phyloP scores from a whole-genome alignment of 2,113 vertebrate species.

The Ophiodon elongatus region DNA sequence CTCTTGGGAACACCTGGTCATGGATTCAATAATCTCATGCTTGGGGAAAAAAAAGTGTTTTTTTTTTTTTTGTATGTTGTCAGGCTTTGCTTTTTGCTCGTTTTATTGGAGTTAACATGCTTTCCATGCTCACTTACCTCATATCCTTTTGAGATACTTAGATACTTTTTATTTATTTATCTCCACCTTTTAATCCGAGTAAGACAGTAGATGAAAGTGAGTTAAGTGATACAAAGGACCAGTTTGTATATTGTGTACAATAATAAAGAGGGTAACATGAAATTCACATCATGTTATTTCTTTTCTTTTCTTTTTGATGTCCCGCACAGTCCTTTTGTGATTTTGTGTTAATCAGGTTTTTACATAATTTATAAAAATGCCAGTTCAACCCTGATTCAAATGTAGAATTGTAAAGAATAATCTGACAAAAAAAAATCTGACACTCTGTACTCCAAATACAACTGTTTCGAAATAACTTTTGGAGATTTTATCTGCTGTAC shows the following conservation, averaged over 20 bases:
- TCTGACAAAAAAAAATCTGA: slow-evolving; percentile 85
- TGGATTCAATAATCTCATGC: slow-evolving; percentile 72
- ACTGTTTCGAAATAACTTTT: slow-evolving; percentile 93
- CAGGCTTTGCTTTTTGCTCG: slow-evolving; percentile 68
- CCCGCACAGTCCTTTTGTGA: slow-evolving; percentile 81
- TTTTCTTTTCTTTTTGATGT: slow-evolving; percentile 56
- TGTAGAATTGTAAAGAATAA: slow-evolving; percentile 85
- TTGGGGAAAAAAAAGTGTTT: slow-evolving; percentile 71
- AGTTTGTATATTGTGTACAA: slow-evolving; percentile 97
- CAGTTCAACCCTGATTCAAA: slow-evolving; percentile 68
- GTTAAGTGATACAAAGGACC: slow-evolving; percentile 88
- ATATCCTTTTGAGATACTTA: slow-evolving; percentile 84
- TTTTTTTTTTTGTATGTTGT: slow-evolving; percentile 73
- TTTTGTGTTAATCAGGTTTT: slow-evolving; percentile 89
- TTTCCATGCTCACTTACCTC: slow-evolving; percentile 92
- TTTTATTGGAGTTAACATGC: slow-evolving; percentile 75
- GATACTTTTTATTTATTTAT: slow-evolving; percentile 91
- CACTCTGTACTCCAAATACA: slow-evolving; percentile 91
- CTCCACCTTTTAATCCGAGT: slow-evolving; percentile 91
- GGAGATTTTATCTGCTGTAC: slow-evolving; percentile 98
- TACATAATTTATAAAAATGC: slow-evolving; percentile 89
- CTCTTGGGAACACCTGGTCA: slow-evolving; percentile 52
- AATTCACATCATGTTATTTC: slow-evolving; percentile 81
- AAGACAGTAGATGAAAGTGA: slow-evolving; percentile 86
- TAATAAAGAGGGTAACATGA: slow-evolving; percentile 88